Evolutionary conservation across 2,888 invertebrate species (phyloP), one percentile per base, ranked within the genome.

Genomic region (Mystacides longicornis): DNA sequence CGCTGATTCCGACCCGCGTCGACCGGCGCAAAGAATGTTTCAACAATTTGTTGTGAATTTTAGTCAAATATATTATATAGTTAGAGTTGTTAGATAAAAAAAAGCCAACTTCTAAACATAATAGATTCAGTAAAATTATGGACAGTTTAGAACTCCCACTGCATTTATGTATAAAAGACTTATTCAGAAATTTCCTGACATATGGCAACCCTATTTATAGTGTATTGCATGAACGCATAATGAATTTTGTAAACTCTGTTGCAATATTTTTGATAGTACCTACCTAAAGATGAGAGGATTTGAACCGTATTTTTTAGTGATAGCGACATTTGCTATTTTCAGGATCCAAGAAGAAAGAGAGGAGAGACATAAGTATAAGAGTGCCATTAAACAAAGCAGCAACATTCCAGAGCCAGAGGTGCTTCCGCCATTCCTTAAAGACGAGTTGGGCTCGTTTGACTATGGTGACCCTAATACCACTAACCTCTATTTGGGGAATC

Each of bases 321-420:
- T n/a, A n/a, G n/a, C n/a, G n/a, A n/a, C n/a, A n/a, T n/a, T 42
- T 60, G 23, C 43, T 43, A 31, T 58, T 65, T 63, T 31, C 64
- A 96, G 95, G 72, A 95, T 97, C 63, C 99, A 99, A 77, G 95
- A 97, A 69, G 97, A 98, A 71, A 81, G 98, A 22, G 93, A 95
- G 67, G 97, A 98, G 68, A 82, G 98, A 5, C 94, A 96, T 72
- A 90, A 91, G 67, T 89, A 90, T 65, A 93, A 94, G 77, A 85
- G 85, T 68, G 79, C 85, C 61, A 69, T 84, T 5, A 79, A 86
- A 14, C 74, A 78, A 58, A 74, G 75, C 2, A 58, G 62, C n/a
- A 71, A 72, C 0, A 66, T 66, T 18, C 71, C 67, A 11, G 71
- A 67, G 22, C 67, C 51, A 14, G 63, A 62, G 19, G 54, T 61